These are phyloP conservation scores for Epinotia brunnichana DNA, from an alignment of 2,888 invertebrate species.

Conservation along the genomic window DNA sequence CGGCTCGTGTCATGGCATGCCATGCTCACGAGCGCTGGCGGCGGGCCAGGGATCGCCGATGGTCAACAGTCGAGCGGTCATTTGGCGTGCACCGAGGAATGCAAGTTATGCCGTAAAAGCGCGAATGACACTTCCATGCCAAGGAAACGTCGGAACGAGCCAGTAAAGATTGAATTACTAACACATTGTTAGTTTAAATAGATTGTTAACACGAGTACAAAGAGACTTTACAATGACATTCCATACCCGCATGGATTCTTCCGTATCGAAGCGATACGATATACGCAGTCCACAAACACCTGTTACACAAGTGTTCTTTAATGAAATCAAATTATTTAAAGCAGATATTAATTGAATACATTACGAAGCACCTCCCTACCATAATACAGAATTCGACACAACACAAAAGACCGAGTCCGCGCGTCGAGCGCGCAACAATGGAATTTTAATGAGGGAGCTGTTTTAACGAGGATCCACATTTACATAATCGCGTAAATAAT, in stretches of 20 bases:
- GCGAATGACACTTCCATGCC: conserved; percentile 26
- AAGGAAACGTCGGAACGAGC: not conserved
- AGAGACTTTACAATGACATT: not conserved
- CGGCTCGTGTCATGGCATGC: conserved; percentile 52
- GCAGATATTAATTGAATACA: conserved; percentile 40
- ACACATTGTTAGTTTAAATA: not conserved
- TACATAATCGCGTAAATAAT: conserved; percentile 78
- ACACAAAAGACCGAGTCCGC: conserved; percentile 66
- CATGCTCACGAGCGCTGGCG: conserved; percentile 27
- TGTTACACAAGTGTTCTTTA: conserved; percentile 11
- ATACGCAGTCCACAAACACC: not conserved
- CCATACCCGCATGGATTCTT: not conserved
- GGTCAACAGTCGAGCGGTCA: conserved; percentile 31
- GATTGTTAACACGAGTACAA: not conserved
- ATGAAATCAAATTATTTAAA: conserved; percentile 45
- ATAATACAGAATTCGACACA: conserved; percentile 62
- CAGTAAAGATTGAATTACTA: conserved; percentile 2
- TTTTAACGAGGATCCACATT: conserved; percentile 73
- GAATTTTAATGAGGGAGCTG: conserved; percentile 77
- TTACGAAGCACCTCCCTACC: conserved; percentile 46
- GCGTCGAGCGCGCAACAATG: conserved; percentile 69
- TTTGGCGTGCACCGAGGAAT: conserved; percentile 38
- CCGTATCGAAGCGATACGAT: not conserved
- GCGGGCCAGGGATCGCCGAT: conserved; percentile 24
- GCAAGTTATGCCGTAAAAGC: conserved; percentile 38